Percentiles rank a stretch among this genome's conserved stretches.
phyloP scores from a whole-genome alignment of 2,888 invertebrate genomes.

The Cosmia pyralina region DNA sequence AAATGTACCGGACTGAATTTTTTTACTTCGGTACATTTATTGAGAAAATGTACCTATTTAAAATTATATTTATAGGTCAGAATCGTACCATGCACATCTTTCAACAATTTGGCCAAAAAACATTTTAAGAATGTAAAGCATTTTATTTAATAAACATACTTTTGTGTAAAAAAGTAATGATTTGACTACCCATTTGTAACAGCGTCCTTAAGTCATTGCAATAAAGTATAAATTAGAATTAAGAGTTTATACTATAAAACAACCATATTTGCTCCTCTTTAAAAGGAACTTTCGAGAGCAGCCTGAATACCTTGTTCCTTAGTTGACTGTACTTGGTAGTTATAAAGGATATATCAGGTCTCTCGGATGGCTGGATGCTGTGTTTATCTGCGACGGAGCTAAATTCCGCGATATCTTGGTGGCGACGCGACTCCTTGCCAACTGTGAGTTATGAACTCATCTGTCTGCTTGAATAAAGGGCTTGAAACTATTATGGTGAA shows the following conservation, averaged over 20 bases:
- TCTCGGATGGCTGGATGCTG: slow-evolving; percentile 72
- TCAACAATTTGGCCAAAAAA: no score
- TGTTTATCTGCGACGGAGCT: slow-evolving; percentile 71
- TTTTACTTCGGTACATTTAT: no score
- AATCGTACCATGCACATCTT: no score
- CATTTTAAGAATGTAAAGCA: no score
- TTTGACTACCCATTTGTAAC: no score
- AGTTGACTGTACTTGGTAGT: slow-evolving; percentile 28
- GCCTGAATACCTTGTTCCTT: background rate
- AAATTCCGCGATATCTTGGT: slow-evolving; percentile 66
- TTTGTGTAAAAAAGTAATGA: no score
- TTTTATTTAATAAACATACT: no score
- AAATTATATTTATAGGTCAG: no score
- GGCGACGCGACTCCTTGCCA: slow-evolving; percentile 58
- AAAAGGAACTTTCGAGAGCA: background rate
- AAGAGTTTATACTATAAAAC: background rate
- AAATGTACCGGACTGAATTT: no score
- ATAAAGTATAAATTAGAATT: background rate
- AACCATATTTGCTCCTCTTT: background rate
- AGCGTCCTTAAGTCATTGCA: no score
- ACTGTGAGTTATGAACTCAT: slow-evolving; percentile 68
- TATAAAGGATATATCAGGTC: slow-evolving; percentile 65
- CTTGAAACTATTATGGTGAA: slow-evolving; percentile 30
- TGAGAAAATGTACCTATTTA: no score
- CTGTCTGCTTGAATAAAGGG: slow-evolving; percentile 50